Evolutionary conservation across 92 coral and sea anemone species (phyloP), one percentile per base, ranked within the genome.

Genomic region (Plumapathes pennacea): DNA sequence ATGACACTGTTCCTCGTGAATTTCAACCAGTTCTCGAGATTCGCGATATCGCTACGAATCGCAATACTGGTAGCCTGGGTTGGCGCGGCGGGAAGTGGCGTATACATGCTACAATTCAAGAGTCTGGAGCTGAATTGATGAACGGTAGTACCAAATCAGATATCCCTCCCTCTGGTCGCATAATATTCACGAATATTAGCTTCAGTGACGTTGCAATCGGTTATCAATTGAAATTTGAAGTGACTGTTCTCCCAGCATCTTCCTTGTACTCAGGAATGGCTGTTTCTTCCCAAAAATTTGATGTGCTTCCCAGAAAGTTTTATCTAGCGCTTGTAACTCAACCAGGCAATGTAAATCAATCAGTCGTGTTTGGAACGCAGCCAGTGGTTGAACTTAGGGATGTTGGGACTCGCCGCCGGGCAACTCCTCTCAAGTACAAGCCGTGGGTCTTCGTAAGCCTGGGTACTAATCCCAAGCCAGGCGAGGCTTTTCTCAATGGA

Each of bases 361-460:
- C 92, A 7, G 68, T 56, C 46, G 46, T 67, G 23, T 89, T 89
- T 60, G 88, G 89, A 18, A 50, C 50, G 10, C 90, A 78, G 56
- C 90, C 90, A 9, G 83, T 71, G 13, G 72, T 89, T 28, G 97
- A 89, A 64, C 86, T 89, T n/a, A 65, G 97, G 8, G 94, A 89
- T 51, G 25, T 67, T 4, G 97, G 89, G 18, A 85, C 97, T 46
- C 63, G 86, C 37, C 46, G 23, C 10, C 46, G 54, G 11, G 97
- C 97, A 63, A 58, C 85, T 49, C 92, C 97, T 57, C 51, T 81
- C 44, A 85, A 74, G 69, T 46, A 29, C 14, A 45, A 83, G 7
- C 72, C 83, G 88, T 48, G 62, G 43, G 60, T 89, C 38, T 34
- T 67, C 18, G 85, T 61, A 9, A 50, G 84, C 12, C 46, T 89